Percentiles rank a stretch among this genome's conserved stretches.
phyloP scores from a whole-genome alignment of 92 coral and sea anemone genomes.

The Actinostola sp. region DNA sequence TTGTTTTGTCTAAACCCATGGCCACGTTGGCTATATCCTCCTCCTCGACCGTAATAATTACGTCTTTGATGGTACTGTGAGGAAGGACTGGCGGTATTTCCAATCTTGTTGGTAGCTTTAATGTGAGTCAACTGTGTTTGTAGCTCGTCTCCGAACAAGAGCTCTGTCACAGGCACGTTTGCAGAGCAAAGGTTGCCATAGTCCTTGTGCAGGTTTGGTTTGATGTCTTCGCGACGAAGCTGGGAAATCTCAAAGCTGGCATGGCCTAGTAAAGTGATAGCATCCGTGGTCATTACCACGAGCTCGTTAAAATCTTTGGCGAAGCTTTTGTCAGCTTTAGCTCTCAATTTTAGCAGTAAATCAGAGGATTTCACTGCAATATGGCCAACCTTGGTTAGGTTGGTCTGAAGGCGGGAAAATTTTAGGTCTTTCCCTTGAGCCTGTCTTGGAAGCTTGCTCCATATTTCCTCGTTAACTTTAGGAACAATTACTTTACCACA shows the following conservation, averaged over 20 bases:
- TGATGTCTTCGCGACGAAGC: constrained; percentile 31
- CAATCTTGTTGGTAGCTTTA: constrained; percentile 35
- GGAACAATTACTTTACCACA: constrained; percentile 36
- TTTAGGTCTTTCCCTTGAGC: constrained; percentile 35
- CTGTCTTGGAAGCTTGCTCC: constrained; percentile 36
- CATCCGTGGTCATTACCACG: constrained; percentile 38
- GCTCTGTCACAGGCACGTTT: constrained; percentile 23
- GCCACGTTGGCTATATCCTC: no score
- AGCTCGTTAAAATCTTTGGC: constrained; percentile 19
- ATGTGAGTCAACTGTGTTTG: constrained; percentile 15
- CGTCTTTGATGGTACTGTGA: constrained; percentile 8
- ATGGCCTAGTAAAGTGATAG: constrained; percentile 32
- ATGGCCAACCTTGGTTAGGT: constrained; percentile 41
- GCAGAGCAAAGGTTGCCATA: constrained; percentile 26
- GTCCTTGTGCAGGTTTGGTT: constrained; percentile 35
- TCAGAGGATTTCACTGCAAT: constrained; percentile 33
- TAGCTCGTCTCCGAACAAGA: not conserved
- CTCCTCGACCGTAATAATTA: constrained; percentile 26
- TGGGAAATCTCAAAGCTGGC: constrained; percentile 35
- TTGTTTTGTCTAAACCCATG: no score
- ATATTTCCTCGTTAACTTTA: constrained; percentile 64
- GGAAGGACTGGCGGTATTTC: constrained; percentile 26
- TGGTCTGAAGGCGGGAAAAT: constrained; percentile 38
- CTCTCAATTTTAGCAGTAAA: constrained; percentile 12
- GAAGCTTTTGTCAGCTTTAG: constrained; percentile 10